These are phyloP conservation scores for Poecilia latipinna DNA, from an alignment of 2,113 vertebrate genomes.

Conservation along the genomic window DNA sequence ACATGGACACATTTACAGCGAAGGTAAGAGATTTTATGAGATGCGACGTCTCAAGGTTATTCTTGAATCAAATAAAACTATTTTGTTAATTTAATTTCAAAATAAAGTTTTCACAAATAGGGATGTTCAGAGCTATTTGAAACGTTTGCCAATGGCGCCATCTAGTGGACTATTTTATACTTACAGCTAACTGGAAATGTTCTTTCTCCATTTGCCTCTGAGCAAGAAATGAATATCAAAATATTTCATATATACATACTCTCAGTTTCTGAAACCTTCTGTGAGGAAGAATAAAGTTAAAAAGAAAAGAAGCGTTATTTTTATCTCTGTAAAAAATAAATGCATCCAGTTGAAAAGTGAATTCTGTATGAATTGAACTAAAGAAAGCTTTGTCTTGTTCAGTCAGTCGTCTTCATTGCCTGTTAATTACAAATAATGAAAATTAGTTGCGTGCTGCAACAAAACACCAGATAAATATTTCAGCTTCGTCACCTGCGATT, in stretches of 20 bases:
- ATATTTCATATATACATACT: neutral
- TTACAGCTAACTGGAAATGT: neutral
- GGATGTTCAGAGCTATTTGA: neutral
- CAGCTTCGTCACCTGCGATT: neutral
- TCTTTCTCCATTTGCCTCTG: neutral
- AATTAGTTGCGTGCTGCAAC: neutral
- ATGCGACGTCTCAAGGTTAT: too few species aligned
- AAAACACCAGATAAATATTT: neutral
- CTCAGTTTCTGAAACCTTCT: neutral
- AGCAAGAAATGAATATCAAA: neutral
- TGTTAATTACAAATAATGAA: neutral
- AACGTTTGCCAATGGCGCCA: conserved; percentile 24
- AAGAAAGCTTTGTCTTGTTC: too few species aligned
- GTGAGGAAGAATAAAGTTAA: neutral
- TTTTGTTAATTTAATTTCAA: neutral
- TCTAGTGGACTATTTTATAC: conserved; percentile 35
- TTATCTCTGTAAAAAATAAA: too few species aligned
- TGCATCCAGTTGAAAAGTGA: too few species aligned
- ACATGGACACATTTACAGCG: conserved; percentile 83
- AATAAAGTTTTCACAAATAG: neutral
- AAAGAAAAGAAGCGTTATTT: too few species aligned
- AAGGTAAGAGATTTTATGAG: conserved; percentile 76
- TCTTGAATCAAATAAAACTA: too few species aligned
- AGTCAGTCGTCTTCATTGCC: neutral
- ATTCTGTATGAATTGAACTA: too few species aligned